phyloP scores from a whole-genome alignment of 2,888 invertebrate genomes.

The Agrochola lota region DNA sequence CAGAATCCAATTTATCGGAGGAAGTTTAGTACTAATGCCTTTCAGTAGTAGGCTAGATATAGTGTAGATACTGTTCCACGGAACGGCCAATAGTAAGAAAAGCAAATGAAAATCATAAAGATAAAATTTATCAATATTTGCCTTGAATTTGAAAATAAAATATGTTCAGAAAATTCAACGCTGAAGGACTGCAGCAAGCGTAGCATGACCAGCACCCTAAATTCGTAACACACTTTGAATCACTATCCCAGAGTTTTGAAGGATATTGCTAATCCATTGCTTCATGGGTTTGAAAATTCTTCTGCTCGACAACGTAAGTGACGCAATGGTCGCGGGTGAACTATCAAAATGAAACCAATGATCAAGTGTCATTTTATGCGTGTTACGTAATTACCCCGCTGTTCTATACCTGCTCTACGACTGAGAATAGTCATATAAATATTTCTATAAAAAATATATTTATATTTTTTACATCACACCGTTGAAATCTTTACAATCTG shows the following conservation, averaged over 20 bases:
- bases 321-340: no score
- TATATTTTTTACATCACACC: no score
- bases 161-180: background rate
- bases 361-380: no score
- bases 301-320: no score
- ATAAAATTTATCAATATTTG: background rate
- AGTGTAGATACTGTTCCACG: background rate
- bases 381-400: no score
- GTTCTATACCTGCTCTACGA: no score
- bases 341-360: no score
- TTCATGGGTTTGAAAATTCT: no score
- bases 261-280: no score
- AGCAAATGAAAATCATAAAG: background rate
- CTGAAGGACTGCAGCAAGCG: background rate
- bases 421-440: background rate
- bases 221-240: no score
- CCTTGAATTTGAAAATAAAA: background rate
- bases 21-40: background rate
- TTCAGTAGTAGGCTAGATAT: background rate
- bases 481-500: background rate
- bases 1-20: slow-evolving; percentile 3
- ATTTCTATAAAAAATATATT: background rate
- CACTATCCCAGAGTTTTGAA: no score
- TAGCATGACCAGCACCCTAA: background rate
- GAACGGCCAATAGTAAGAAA: background rate